A percentile compares a stretch with the other conserved stretches of the same genome.
phyloP scores from a whole-genome alignment of 2,797 vertebrate species.

The Psittacula derbiana region DNA sequence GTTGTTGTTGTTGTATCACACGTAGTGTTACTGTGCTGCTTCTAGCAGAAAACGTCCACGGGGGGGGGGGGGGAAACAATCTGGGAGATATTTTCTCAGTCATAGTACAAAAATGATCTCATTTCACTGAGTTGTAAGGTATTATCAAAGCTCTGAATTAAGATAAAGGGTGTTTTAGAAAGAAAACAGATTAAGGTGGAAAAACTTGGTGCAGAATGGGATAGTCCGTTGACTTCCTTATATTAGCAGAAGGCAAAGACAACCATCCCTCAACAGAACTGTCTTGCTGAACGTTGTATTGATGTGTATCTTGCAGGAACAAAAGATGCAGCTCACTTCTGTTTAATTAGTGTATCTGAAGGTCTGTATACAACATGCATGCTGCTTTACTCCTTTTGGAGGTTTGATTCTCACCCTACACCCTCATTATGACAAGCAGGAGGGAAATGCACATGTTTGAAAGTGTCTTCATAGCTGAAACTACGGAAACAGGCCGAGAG shows the following conservation, averaged over 20 bases:
- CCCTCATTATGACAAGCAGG: conserved; percentile 66
- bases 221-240: neutral
- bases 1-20: neutral
- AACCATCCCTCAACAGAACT: neutral
- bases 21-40: neutral
- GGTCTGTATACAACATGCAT: neutral
- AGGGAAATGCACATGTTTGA: conserved; percentile 71
- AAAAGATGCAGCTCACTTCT: conserved; percentile 45
- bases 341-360: conserved; percentile 53
- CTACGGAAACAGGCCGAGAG: conserved; percentile 68
- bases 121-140: neutral
- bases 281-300: neutral
- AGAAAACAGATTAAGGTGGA: neutral
- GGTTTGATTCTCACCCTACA: conserved; percentile 66
- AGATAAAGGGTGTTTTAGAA: neutral
- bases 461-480: conserved; percentile 73
- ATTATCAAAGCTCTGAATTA: neutral
- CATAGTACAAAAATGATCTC: neutral
- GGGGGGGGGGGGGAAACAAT: neutral
- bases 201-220: neutral
- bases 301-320: neutral
- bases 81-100: neutral
- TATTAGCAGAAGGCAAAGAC: neutral
- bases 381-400: conserved; percentile 55
- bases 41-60: neutral